Conservation (phyloP, 2,888 invertebrate species). For the Athalia rosae region DNA sequence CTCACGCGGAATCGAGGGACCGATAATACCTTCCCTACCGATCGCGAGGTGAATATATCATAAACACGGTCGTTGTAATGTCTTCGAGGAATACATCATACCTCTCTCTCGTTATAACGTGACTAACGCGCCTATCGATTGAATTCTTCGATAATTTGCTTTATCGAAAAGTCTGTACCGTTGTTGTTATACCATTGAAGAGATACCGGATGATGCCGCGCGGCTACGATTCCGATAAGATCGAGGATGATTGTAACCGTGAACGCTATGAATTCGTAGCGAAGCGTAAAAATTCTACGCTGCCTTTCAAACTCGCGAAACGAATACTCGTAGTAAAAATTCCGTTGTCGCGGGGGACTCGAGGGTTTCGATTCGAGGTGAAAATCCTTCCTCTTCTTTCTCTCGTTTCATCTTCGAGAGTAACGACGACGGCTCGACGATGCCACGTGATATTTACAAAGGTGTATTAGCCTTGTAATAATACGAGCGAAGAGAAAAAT, state of each 20-base stretch:
- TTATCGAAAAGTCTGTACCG: slow-evolving; percentile 19
- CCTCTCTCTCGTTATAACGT: background rate
- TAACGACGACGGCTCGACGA: background rate
- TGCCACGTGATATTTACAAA: slow-evolving; percentile 16
- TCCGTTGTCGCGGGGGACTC: background rate
- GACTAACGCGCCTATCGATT: slow-evolving; percentile 14
- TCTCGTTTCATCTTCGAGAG: background rate
- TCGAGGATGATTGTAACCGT: no score
- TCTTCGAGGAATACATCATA: background rate
- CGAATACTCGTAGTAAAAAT: background rate
- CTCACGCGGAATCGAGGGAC: background rate
- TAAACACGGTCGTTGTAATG: no score
- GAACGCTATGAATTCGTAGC: no score
- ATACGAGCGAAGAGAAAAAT: background rate
- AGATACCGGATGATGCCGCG: no score
- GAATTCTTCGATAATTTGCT: slow-evolving; percentile 7
- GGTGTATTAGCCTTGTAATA: background rate
- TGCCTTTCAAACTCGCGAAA: no score
- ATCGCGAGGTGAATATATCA: no score
- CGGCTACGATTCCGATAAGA: no score
- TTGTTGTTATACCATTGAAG: background rate
- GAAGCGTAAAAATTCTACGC: no score
- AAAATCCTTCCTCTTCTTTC: background rate
- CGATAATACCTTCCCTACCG: background rate
- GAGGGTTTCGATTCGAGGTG: no score